Evolutionary conservation across 2,888 invertebrate species (phyloP).

Genomic region (Cetonia aurata): DNA sequence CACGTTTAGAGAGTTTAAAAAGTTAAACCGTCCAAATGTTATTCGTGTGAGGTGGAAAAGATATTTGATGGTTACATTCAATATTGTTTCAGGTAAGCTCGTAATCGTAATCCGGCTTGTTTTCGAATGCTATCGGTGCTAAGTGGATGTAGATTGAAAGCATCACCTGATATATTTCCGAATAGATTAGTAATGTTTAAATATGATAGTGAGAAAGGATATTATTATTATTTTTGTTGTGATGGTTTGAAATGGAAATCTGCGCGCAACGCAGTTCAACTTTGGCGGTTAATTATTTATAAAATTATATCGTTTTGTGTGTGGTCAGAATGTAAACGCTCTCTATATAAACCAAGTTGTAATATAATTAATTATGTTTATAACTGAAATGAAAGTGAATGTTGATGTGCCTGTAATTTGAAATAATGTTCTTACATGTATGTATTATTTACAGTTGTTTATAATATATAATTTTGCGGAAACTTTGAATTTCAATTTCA

Average conservation of each 20-base stretch:
- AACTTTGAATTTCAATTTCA: not conserved
- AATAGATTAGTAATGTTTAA: slow-evolving; percentile 1
- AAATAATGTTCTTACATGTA: slow-evolving; percentile 11
- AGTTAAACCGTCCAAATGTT: not conserved
- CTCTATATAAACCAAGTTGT: no score
- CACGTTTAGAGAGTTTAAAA: not conserved
- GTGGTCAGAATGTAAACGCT: no score
- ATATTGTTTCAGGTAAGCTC: slow-evolving; percentile 15
- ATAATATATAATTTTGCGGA: not conserved
- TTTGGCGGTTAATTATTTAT: slow-evolving; percentile 21
- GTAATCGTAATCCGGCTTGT: slow-evolving; percentile 1
- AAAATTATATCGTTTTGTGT: slow-evolving; percentile 12
- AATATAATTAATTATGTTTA: not conserved
- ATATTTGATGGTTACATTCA: slow-evolving; percentile 13
- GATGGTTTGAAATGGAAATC: slow-evolving; percentile 15
- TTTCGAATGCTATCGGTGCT: not conserved
- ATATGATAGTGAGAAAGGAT: not conserved
- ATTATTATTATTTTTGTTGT: not conserved
- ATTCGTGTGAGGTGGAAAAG: slow-evolving; percentile 14
- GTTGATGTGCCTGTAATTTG: slow-evolving; percentile 8
- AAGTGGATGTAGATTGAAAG: not conserved
- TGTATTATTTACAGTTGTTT: not conserved
- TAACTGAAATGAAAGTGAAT: slow-evolving; percentile 27
- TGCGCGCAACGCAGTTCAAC: slow-evolving; percentile 14
- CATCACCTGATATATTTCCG: not conserved